Conservation (phyloP, 2,797 vertebrate genomes). For the Galagoides demidoff region DNA sequence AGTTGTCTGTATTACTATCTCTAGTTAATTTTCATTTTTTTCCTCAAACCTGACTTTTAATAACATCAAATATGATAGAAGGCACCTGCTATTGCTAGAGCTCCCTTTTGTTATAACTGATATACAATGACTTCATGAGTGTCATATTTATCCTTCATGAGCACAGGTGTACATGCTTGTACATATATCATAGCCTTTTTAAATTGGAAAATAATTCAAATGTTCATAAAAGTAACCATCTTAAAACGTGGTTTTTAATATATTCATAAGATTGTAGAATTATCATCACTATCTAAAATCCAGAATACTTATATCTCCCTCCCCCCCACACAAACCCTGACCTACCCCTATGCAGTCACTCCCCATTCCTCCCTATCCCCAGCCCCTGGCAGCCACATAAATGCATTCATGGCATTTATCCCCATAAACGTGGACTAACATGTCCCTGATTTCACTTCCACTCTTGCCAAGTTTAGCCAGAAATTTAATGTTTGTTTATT, state of each 20-base stretch:
- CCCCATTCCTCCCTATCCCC: not conserved
- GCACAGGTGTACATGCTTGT: not conserved
- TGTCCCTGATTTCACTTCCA: no score
- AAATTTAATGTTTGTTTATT: no score
- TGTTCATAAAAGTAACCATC: not conserved
- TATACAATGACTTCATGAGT: not conserved
- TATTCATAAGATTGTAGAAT: not conserved
- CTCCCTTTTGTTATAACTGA: not conserved
- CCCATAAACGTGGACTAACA: no score
- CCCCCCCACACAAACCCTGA: not conserved
- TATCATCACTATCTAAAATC: not conserved
- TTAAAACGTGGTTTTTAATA: not conserved
- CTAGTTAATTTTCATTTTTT: not conserved
- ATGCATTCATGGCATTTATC: no score
- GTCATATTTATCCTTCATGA: not conserved
- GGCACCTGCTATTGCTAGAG: not conserved
- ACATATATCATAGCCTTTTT: not conserved
- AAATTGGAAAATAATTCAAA: not conserved
- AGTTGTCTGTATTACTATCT: not conserved
- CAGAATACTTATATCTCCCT: not conserved
- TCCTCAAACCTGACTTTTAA: not conserved
- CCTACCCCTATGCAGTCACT: not conserved
- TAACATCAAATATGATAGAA: not conserved
- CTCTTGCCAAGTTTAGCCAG: no score
- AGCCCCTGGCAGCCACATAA: not conserved